Conservation (phyloP, 2,888 invertebrate genomes). For the Xestia ashworthii region DNA sequence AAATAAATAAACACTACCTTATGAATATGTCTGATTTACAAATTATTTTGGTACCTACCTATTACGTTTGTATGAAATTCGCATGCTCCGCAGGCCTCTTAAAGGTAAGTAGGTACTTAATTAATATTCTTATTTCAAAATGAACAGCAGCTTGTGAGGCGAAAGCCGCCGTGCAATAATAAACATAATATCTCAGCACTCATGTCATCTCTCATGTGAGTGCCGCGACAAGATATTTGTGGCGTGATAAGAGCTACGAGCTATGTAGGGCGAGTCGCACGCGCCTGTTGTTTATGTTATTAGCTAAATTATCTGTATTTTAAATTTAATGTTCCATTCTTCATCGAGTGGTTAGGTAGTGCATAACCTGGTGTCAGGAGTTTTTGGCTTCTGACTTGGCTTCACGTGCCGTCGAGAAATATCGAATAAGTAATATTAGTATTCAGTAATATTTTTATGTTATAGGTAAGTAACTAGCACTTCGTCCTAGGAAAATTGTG, state of each 20-base stretch:
- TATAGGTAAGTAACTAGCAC: too few species aligned
- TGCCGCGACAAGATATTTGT: conserved; percentile 73
- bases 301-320: conserved; percentile 7
- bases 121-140: conserved; percentile 69
- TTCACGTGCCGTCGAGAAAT: neutral
- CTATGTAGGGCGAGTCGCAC: conserved; percentile 27
- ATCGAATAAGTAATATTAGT: neutral
- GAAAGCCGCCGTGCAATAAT: conserved; percentile 56
- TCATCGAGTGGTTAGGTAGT: neutral
- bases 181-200: conserved; percentile 74
- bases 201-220: conserved; percentile 71
- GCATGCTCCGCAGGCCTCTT: too few species aligned
- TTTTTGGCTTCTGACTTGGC: neutral
- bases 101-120: neutral
- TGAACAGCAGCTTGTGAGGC: conserved; percentile 67
- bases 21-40: too few species aligned
- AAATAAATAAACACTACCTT: too few species aligned
- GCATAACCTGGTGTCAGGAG: too few species aligned
- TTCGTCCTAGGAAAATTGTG: too few species aligned
- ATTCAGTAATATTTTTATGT: too few species aligned
- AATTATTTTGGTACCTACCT: too few species aligned
- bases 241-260: conserved; percentile 73
- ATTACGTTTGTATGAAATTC: too few species aligned
- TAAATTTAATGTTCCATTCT: neutral
- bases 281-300: conserved; percentile 45